A percentile compares a stretch with the other conserved stretches of the same genome.
These are phyloP conservation scores for Cylindroiulus punctatus DNA, from an alignment of 2,888 invertebrate genomes.

Conservation along the genomic window DNA sequence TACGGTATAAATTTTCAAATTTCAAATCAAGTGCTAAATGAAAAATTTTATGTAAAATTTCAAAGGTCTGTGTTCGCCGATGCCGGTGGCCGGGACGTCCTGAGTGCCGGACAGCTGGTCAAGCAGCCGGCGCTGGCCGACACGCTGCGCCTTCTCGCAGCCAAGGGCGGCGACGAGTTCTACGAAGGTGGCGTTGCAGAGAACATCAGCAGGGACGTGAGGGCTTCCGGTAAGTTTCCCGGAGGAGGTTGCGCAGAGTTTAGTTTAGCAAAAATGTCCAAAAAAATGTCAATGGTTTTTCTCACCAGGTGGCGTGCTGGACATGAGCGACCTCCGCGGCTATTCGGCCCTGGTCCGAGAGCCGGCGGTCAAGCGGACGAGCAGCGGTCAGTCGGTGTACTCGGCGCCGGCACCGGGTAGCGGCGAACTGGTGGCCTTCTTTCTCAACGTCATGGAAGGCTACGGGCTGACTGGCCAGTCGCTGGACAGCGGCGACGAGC, in stretches of 20 bases:
- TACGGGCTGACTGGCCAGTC: slow-evolving; percentile 37
- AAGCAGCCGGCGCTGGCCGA: slow-evolving; percentile 74
- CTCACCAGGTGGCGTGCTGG: slow-evolving; percentile 63
- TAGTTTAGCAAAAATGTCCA: too few species aligned
- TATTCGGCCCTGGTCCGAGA: slow-evolving; percentile 70
- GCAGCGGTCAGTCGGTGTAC: slow-evolving; percentile 70
- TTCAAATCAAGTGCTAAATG: too few species aligned
- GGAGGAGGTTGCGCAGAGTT: too few species aligned
- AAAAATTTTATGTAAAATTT: too few species aligned
- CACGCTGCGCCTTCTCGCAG: slow-evolving; percentile 76
- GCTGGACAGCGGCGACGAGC: slow-evolving; percentile 58
- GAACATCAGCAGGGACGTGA: slow-evolving; percentile 64
- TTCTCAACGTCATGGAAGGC: slow-evolving; percentile 78
- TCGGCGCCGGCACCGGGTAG: slow-evolving; percentile 87
- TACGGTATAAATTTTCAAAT: not conserved
- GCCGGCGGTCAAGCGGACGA: slow-evolving; percentile 64
- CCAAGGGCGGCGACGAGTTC: slow-evolving; percentile 70
- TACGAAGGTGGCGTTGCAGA: slow-evolving; percentile 65
- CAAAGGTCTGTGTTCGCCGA: slow-evolving; percentile 69
- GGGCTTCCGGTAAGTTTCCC: slow-evolving; percentile 65
- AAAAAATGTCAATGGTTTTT: too few species aligned
- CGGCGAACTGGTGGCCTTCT: slow-evolving; percentile 81
- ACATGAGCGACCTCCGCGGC: slow-evolving; percentile 63
- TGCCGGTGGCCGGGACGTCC: slow-evolving; percentile 72
- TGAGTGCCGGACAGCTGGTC: slow-evolving; percentile 74